Base-by-base conservation (phyloP, 2,797 vertebrate genomes). In the Synaphobranchus kaupii region DNA sequence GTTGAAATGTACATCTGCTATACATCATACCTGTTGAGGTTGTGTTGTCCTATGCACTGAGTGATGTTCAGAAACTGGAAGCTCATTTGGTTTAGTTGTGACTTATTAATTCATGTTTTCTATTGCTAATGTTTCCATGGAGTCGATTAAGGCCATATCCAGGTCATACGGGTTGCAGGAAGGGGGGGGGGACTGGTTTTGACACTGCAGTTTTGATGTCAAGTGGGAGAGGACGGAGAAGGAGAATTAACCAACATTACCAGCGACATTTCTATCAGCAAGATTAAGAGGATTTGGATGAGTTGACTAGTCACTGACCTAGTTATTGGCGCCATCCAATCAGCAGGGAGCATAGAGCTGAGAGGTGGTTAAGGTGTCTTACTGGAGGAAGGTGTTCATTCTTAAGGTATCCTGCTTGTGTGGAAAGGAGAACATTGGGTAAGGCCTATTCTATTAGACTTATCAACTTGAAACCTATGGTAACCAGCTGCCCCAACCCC, bases 281-380 rank as follows among this genome's bases (percentile, higher is more conserved):
- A 92, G 95, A 95, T 96, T 96, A 95, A 39, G 89, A 90, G 92
- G 95, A 95, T 95, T 96, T 96, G 93, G 94, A 86, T 88, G 90
- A 88, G 89, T 86, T 83, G 54, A 92, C 93, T 92, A 93, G 94
- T 93, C 93, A 91, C 92, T 94, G 92, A 92, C 91, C 93, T 93
- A 93, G 87, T 89, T 94, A 89, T 94, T 93, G 92, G 90, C 89
- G 94, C 95, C 92, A 94, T 90, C 91, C 91, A 91, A 86, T 93
- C 89, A 93, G 12, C 88, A 47, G 68, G 50, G 34, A 56, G 88
- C 89, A 81, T 90, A 88, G 92, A 89, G 93, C 92, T 58, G 78
- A 91, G 88, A 91, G 73, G 89, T 81, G 88, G 91, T 91, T 89
- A 86, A 86, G 90, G 82, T 87, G 66, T 89, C 88, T 54, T 28